Conservation (phyloP, 2,888 invertebrate genomes). For the Epinotia nisella region DNA sequence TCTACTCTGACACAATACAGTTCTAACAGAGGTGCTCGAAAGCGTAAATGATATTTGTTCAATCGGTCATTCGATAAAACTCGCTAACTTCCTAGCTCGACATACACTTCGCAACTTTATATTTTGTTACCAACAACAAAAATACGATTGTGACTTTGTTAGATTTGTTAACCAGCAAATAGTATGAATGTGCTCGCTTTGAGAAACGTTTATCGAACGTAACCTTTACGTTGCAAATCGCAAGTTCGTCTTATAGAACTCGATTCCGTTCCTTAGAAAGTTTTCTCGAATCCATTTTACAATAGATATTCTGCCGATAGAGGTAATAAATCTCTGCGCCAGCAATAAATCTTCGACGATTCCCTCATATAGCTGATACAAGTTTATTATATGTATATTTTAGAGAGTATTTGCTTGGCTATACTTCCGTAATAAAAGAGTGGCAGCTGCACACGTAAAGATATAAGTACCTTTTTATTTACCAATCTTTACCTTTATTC, state of each 20-base stretch:
- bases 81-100: background rate
- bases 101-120: background rate
- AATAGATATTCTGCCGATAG: constrained; percentile 32
- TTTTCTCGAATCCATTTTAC: constrained; percentile 24
- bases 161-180: background rate
- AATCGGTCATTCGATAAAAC: too few relatives aligned
- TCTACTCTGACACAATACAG: too few relatives aligned
- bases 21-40: too few relatives aligned
- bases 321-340: constrained; percentile 32
- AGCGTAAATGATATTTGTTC: too few relatives aligned
- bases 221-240: background rate
- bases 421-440: constrained; percentile 3
- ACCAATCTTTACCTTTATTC: too few relatives aligned
- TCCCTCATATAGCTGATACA: constrained; percentile 3
- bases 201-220: background rate
- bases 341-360: constrained; percentile 34
- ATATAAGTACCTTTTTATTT: too few relatives aligned
- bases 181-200: background rate
- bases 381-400: constrained; percentile 1
- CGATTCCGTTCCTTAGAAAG: constrained; percentile 22
- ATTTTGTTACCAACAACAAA: background rate
- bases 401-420: background rate
- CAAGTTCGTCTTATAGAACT: constrained; percentile 8
- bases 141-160: background rate
- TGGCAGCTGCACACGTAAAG: too few relatives aligned